Conservation (phyloP, 2,113 vertebrate genomes). For the Mirza zaza region DNA sequence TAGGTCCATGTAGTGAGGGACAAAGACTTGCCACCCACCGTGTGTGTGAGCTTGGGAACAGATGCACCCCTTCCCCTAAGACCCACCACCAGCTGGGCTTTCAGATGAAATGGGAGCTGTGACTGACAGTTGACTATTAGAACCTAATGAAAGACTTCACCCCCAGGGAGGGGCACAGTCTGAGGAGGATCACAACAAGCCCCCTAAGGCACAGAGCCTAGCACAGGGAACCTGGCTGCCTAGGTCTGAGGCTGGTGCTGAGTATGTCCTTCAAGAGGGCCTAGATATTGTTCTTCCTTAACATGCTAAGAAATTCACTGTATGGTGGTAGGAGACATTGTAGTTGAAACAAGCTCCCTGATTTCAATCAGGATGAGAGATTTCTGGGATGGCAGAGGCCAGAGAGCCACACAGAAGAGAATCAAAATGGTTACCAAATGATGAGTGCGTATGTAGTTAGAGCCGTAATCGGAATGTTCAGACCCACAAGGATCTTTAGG, state of each 20-base stretch:
- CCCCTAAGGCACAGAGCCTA: not conserved
- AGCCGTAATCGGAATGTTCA: not conserved
- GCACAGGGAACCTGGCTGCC: not conserved
- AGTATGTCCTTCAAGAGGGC: not conserved
- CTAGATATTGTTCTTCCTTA: not conserved
- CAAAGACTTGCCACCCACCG: not conserved
- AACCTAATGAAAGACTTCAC: not conserved
- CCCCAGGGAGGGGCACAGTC: not conserved
- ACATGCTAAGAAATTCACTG: not conserved
- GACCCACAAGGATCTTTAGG: not conserved
- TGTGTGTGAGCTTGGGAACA: not conserved
- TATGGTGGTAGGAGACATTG: not conserved
- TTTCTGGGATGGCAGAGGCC: not conserved
- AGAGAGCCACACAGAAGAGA: not conserved
- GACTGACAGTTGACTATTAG: not conserved
- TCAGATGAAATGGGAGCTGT: not conserved
- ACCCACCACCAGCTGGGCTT: not conserved
- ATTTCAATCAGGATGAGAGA: not conserved
- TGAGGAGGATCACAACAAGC: not conserved
- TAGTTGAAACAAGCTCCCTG: not conserved
- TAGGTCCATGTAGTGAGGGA: not conserved
- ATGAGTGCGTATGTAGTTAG: not conserved
- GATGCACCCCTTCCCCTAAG: not conserved
- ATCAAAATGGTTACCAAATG: not conserved
- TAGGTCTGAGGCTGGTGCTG: not conserved